Percentiles rank a stretch among this genome's conserved stretches.
phyloP scores from a whole-genome alignment of 2,888 invertebrate genomes.

The Drosophila recens region DNA sequence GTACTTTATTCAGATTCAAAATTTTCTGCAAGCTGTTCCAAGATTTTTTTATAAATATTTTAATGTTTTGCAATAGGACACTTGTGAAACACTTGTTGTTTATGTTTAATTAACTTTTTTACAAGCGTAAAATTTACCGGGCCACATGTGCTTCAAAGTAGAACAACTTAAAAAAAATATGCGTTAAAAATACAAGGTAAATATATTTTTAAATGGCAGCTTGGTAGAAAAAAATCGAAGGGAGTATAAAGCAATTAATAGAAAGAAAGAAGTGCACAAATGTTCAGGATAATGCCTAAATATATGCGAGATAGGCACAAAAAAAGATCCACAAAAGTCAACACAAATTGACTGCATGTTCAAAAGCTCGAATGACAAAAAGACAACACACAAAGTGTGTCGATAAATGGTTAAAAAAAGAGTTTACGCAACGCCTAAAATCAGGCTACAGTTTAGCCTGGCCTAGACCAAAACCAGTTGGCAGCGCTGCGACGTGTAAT shows the following conservation, averaged over 20 bases:
- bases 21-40: neutral
- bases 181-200: slow-evolving; percentile 41
- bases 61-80: neutral
- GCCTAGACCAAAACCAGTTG: slow-evolving; percentile 13
- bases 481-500: slow-evolving; percentile 61
- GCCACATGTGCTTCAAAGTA: slow-evolving; percentile 7
- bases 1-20: neutral
- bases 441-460: slow-evolving; percentile 51
- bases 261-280: slow-evolving; percentile 2
- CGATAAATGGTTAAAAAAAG: slow-evolving; percentile 4
- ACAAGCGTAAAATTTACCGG: slow-evolving; percentile 3
- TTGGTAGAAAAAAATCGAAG: slow-evolving; percentile 3
- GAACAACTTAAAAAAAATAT: slow-evolving; percentile 7
- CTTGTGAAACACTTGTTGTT: slow-evolving; percentile 35
- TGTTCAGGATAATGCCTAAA: slow-evolving; percentile 25
- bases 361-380: slow-evolving; percentile 27
- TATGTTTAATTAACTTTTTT: slow-evolving; percentile 63
- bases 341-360: slow-evolving; percentile 50
- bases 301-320: slow-evolving; percentile 16
- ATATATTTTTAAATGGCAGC: slow-evolving; percentile 11
- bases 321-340: slow-evolving; percentile 41
- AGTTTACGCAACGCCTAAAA: slow-evolving; percentile 55
- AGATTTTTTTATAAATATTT: neutral
- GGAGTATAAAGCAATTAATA: slow-evolving; percentile 34
- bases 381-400: slow-evolving; percentile 5